phyloP scores from a whole-genome alignment of 2,797 vertebrate species.

The Pseudochirops corinnae region DNA sequence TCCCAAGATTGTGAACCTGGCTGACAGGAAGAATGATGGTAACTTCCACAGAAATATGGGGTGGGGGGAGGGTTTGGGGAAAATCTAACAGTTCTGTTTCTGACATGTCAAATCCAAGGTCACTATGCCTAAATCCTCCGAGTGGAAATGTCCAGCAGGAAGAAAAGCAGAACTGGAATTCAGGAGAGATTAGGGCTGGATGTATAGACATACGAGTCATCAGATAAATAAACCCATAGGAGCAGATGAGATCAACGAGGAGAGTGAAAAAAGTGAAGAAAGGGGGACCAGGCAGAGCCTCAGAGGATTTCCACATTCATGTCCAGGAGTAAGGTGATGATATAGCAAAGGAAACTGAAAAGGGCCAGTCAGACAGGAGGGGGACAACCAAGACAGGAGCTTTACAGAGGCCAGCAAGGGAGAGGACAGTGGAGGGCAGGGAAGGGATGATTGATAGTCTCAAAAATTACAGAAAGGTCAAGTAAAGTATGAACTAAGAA shows the following conservation, averaged over 20 bases:
- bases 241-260: neutral
- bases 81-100: neutral
- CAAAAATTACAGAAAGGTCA: neutral
- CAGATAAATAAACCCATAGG: neutral
- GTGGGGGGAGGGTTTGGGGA: neutral
- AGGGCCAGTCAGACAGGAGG: neutral
- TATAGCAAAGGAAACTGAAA: neutral
- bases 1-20: neutral
- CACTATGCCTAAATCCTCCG: neutral
- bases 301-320: neutral
- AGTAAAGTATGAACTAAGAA: neutral
- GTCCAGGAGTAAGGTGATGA: neutral
- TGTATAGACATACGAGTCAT: neutral
- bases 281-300: neutral
- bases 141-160: neutral
- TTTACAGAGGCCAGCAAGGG: neutral
- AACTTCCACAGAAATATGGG: neutral
- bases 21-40: neutral
- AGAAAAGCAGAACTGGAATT: neutral
- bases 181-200: neutral
- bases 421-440: neutral
- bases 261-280: neutral
- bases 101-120: neutral
- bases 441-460: neutral
- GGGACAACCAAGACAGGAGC: neutral